phyloP scores from a whole-genome alignment of 1,140 invertebrate genomes.

The Contarinia nasturtii region DNA sequence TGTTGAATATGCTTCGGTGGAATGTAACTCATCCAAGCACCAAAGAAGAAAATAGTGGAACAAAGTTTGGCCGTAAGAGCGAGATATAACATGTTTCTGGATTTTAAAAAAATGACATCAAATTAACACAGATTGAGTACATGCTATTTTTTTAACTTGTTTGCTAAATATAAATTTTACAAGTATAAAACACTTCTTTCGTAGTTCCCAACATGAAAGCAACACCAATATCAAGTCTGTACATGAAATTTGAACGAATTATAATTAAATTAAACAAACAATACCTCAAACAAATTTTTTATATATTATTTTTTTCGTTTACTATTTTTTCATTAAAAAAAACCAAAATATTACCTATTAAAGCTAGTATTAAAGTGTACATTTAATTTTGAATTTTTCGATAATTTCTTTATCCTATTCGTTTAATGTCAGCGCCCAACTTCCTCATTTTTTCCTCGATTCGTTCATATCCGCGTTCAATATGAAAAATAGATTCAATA shows the following conservation, averaged over 20 bases:
- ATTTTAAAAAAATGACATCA: slow-evolving; percentile 8
- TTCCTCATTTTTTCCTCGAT: slow-evolving; percentile 13
- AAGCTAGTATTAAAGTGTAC: no score
- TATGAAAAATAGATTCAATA: slow-evolving; percentile 13
- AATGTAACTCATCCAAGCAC: slow-evolving; percentile 48
- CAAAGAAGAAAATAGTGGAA: slow-evolving; percentile 42
- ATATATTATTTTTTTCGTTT: no score
- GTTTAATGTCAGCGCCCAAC: slow-evolving; percentile 8
- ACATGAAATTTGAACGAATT: no score
- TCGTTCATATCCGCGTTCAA: slow-evolving; percentile 16
- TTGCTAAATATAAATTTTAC: not conserved
- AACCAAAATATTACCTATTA: no score
- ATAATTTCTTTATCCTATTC: no score
- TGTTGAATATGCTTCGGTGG: slow-evolving; percentile 23
- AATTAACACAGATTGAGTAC: not conserved
- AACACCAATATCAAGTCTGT: no score
- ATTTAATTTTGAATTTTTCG: no score
- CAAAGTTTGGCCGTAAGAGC: slow-evolving; percentile 40
- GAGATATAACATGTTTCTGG: slow-evolving; percentile 43
- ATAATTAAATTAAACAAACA: no score
- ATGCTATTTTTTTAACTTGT: not conserved
- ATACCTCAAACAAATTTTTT: no score
- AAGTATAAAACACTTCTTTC: no score
- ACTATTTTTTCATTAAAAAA: no score
- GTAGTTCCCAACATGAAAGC: no score